phyloP scores from a whole-genome alignment of 2,888 invertebrate genomes.

The Ormyrus rosae region DNA sequence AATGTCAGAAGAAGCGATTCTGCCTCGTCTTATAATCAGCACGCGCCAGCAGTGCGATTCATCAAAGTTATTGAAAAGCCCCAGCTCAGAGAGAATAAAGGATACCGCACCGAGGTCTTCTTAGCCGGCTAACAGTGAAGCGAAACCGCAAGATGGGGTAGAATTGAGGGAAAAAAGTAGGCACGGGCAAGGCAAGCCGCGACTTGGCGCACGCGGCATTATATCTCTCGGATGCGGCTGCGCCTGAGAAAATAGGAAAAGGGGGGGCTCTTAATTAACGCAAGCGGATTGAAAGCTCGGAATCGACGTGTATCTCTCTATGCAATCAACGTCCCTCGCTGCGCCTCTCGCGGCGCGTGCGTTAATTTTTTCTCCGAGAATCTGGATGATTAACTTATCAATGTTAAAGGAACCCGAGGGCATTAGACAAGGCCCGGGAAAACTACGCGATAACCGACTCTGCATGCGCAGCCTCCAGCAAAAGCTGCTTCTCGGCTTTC shows the following conservation, averaged over 20 bases:
- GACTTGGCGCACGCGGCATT: not conserved
- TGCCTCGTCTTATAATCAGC: too few species aligned
- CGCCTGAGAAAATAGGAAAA: constrained; percentile 32
- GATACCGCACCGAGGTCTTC: not conserved
- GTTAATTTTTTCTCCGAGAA: too few species aligned
- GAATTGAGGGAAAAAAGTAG: constrained; percentile 20
- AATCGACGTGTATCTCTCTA: constrained; percentile 20
- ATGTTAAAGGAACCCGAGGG: too few species aligned
- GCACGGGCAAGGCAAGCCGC: constrained; percentile 6
- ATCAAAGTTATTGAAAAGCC: not conserved
- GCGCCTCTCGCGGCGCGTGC: not conserved
- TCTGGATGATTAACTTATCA: too few species aligned
- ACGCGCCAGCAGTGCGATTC: too few species aligned
- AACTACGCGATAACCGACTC: too few species aligned
- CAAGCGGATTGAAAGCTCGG: constrained; percentile 49
- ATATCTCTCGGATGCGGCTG: not conserved
- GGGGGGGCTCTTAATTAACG: constrained; percentile 47
- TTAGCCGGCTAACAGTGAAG: constrained; percentile 5
- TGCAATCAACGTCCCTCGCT: constrained; percentile 15
- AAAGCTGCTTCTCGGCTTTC: too few species aligned
- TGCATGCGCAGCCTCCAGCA: too few species aligned
- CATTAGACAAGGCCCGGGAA: too few species aligned
- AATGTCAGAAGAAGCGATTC: too few species aligned
- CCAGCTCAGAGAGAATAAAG: not conserved
- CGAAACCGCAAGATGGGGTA: constrained; percentile 33